phyloP scores from a whole-genome alignment of 1,140 invertebrate genomes.

The Drosophila mauritiana region DNA sequence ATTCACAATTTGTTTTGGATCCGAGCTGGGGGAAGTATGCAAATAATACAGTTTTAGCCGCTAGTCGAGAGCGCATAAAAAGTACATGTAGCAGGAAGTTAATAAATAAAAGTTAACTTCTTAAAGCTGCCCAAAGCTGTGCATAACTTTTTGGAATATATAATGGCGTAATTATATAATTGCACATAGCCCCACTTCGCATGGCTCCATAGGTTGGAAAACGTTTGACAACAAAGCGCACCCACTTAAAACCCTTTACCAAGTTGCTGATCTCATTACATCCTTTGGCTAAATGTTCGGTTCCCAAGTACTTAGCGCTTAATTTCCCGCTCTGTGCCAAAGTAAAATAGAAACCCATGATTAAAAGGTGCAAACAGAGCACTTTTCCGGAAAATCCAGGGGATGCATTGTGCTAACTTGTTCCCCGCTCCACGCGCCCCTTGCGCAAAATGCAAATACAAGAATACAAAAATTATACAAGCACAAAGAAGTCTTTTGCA shows the following conservation, averaged over 20 bases:
- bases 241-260: not conserved
- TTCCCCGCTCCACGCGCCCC: not conserved
- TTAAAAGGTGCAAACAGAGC: constrained; percentile 12
- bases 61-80: constrained; percentile 1
- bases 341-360: constrained; percentile 7
- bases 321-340: not conserved
- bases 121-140: not conserved
- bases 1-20: constrained; percentile 36
- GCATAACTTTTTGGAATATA: too few species aligned
- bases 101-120: not conserved
- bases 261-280: constrained; percentile 6
- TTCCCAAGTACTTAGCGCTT: not conserved
- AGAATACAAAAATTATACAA: constrained; percentile 62
- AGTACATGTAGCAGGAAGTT: not conserved
- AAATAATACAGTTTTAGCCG: constrained; percentile 28
- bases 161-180: too few species aligned
- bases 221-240: too few species aligned
- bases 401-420: constrained; percentile 12
- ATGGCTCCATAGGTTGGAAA: too few species aligned
- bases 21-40: constrained; percentile 14
- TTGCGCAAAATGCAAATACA: constrained; percentile 58
- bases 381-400: not conserved
- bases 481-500: constrained; percentile 33
- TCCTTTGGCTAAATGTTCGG: not conserved
- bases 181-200: too few species aligned